Conservation (phyloP, 2,113 vertebrate species). For the Megaleporinus macrocephalus region DNA sequence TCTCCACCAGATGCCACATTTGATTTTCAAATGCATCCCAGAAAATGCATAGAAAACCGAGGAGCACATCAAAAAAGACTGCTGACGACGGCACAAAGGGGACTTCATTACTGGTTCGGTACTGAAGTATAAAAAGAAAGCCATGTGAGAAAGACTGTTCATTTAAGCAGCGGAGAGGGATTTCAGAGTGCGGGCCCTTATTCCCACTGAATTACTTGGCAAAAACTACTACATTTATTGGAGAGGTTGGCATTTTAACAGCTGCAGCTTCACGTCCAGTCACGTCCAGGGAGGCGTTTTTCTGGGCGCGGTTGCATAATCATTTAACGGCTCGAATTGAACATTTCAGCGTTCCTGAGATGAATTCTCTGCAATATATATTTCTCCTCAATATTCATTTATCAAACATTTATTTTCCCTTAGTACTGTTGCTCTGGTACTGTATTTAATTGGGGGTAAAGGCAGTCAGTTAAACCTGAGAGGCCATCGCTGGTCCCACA, state of each 20-base stretch:
- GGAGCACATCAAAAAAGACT: conserved; percentile 23
- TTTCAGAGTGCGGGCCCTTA: background rate
- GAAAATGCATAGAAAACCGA: conserved; percentile 36
- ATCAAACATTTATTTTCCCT: too few relatives aligned
- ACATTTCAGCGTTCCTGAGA: background rate
- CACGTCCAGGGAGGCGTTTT: background rate
- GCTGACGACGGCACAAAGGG: conserved; percentile 33
- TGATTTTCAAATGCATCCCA: conserved; percentile 54
- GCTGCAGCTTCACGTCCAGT: background rate
- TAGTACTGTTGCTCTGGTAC: too few relatives aligned
- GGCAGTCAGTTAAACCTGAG: too few relatives aligned
- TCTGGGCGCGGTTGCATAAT: background rate
- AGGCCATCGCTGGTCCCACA: too few relatives aligned
- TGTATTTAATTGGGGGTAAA: too few relatives aligned
- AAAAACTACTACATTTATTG: background rate
- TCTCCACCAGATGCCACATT: conserved; percentile 46
- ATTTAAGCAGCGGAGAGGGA: background rate
- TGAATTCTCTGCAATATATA: background rate
- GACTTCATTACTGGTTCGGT: conserved; percentile 3
- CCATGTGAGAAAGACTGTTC: background rate
- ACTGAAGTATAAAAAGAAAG: conserved; percentile 11
- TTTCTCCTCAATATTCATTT: too few relatives aligned
- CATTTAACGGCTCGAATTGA: background rate
- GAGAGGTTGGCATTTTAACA: background rate
- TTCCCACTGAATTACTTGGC: background rate